These are phyloP conservation scores for Antedon mediterranea DNA, from an alignment of 53 echinoderm and acorn worm genomes.

Conservation along the genomic window DNA sequence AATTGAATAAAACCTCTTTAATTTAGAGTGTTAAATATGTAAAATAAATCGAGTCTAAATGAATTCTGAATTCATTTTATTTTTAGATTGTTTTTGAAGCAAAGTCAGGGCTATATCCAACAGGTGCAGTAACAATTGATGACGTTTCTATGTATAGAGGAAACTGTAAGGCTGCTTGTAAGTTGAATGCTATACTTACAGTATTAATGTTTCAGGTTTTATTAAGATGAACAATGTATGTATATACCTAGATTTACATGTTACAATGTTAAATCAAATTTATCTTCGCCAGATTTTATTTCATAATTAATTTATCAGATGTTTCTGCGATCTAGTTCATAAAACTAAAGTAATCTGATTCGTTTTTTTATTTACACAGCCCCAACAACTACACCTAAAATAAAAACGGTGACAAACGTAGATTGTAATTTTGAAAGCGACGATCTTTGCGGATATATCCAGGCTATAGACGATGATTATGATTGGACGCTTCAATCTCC, in stretches of 20 bases:
- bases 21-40: too few relatives aligned
- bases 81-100: not conserved
- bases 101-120: not conserved
- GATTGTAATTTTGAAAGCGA: not conserved
- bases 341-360: too few relatives aligned
- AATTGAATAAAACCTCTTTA: too few relatives aligned
- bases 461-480: not conserved
- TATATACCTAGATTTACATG: too few relatives aligned
- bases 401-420: not conserved
- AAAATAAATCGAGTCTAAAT: too few relatives aligned
- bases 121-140: not conserved
- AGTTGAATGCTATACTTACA: not conserved
- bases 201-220: too few relatives aligned
- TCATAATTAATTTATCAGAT: too few relatives aligned
- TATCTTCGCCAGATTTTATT: too few relatives aligned
- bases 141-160: not conserved
- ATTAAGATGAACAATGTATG: too few relatives aligned
- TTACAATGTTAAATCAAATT: too few relatives aligned
- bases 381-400: not conserved
- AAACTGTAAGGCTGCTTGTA: not conserved
- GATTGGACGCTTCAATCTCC: not conserved
- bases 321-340: too few relatives aligned
- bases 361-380: not conserved
- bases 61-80: too few relatives aligned
- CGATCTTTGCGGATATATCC: not conserved